Evolutionary conservation across 2,797 vertebrate species (phyloP).

Genomic region (Gallinago stenura): DNA sequence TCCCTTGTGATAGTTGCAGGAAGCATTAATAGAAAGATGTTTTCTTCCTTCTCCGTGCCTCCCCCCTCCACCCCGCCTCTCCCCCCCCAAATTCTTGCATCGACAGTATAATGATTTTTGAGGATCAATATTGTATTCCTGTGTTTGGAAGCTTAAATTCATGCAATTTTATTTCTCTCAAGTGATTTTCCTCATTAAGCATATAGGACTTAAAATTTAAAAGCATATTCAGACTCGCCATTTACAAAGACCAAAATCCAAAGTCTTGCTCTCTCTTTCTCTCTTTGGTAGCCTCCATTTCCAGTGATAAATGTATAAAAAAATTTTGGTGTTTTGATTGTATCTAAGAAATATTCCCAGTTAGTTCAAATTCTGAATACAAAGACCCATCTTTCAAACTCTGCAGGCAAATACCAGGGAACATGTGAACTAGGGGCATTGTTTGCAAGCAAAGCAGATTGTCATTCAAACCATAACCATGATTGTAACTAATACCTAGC

Average conservation of each 20-base stretch:
- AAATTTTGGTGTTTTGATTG: fast-evolving
- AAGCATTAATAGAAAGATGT: not conserved
- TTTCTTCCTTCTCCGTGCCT: not conserved
- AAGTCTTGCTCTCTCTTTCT: not conserved
- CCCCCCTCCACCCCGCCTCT: no score
- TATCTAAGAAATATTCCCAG: not conserved
- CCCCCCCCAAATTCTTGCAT: not conserved
- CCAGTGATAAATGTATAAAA: not conserved
- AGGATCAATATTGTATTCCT: slow-evolving; percentile 13
- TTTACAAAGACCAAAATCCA: not conserved
- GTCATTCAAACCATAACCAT: not conserved
- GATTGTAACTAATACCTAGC: not conserved
- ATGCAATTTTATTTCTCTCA: not conserved
- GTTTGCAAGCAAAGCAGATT: not conserved
- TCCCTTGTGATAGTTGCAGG: not conserved
- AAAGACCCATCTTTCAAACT: not conserved
- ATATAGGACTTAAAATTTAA: not conserved
- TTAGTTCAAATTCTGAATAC: not conserved
- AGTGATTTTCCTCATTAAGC: not conserved
- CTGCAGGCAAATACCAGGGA: not conserved
- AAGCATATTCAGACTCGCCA: not conserved
- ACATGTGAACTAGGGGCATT: not conserved
- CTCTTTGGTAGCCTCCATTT: not conserved
- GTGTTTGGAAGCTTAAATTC: not conserved
- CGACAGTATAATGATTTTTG: slow-evolving; percentile 12